Evolutionary conservation across 2,113 vertebrate species (phyloP), one percentile per base, ranked within the genome.

Genomic region (Hypanus sabinus): DNA sequence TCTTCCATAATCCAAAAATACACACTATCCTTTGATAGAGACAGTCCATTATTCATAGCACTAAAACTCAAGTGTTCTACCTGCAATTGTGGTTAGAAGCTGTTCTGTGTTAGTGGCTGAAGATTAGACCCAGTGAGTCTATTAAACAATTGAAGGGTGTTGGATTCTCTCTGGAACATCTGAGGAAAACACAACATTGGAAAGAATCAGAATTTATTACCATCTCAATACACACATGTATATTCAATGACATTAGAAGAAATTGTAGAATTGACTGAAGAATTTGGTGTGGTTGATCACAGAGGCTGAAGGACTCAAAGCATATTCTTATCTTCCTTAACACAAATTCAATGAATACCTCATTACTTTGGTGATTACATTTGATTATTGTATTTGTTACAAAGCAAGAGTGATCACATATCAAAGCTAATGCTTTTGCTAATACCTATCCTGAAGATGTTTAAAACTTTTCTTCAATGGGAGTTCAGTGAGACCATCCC

Each of bases 81-180:
- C 75, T 2, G 14, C 20, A 38, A 36, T 22, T 94, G 20, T 12
- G 16, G 18, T 96, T 94, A 96, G 94, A 96, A 96, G 70, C 95
- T 95, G 68, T 79, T 96, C 16, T 96, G 96, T 36, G 96, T 98
- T 87, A 99, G 96, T 0, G 98, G 98, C 76, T 96, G 96, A 7
- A 98, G 96, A 0, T 93, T 94, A 81, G 95, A 93, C 0, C 98
- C 98, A 0, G 96, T 97, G 38, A 96, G 95, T 77, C 95, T 95
- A 96, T 96, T 97, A 95, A 98, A 97, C 95, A 97, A 97, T 0
- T 95, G 95, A 2, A 99, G 96, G 55, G 98, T 97, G 95, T 98
- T 96, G 93, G 81, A 96, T 95, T 99, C 98, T 94, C 96, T 98
- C 94, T 96, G 96, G 95, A 97, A 96, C 98, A 99, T 99, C 98